Evolutionary conservation across 1,140 invertebrate species (phyloP), one percentile per base, ranked within the genome.

Genomic region (Drosophila nebulosa): DNA sequence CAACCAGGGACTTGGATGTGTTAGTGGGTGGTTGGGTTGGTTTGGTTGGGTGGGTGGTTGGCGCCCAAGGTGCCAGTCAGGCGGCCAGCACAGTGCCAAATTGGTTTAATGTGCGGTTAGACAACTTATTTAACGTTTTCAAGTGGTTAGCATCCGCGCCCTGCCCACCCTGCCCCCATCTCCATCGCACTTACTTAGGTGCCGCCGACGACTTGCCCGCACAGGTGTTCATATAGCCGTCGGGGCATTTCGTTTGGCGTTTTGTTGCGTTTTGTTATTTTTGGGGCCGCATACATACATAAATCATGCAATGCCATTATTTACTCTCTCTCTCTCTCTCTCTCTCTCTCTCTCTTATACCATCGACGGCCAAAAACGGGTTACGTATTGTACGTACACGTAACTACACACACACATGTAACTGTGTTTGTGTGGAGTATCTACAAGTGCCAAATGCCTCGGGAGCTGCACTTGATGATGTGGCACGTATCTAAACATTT

Each of bases 111-210:
- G 79, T 88, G 83, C 73, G 83, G 83, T 88, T 88, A 88, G 79
- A 88, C 83, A 88, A 88, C 83, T 88, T 88, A 88, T 88, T 88
- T 88, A 83, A 88, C 81, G 78, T 86, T 88, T 86, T 86, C 78
- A 89, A 89, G 84, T 88, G 84, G 84, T 77, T 83, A 67, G 70
- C 81, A 68, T 63, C 60, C 51, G 64, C n/a, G n/a, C n/a, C n/a
- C n/a, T n/a, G n/a, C n/a, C n/a, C n/a, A n/a, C n/a, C n/a, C n/a
- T n/a, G n/a, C 32, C 69, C 55, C 59, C 56, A 58, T 42, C 46
- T 42, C 55, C 68, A 62, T 18, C 46, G 10, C 18, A 55, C 46
- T 52, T 57, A 65, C 78, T 69, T 75, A 86, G 83, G 81, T 81
- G 81, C 26, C 46, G 59, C n/a, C 46, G 56, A 39, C 30, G 30